Evolutionary conservation across 2,888 invertebrate species (phyloP), one percentile per base, ranked within the genome.

Genomic region (Tubulanus polymorphus): DNA sequence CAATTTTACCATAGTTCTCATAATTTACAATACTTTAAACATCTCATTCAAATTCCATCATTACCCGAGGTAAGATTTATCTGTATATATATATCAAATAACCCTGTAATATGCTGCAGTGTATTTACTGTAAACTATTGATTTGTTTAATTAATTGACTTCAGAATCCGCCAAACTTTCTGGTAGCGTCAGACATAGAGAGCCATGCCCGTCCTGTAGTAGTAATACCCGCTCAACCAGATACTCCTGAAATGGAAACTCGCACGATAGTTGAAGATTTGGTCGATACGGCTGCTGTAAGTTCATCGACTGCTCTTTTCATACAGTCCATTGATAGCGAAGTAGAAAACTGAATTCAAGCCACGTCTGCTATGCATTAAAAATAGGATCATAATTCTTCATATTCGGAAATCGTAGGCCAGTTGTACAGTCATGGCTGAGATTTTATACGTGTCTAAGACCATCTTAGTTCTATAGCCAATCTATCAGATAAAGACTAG

Each of bases 1-100:
- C 85, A 87, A 63, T 99, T 99, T 82, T 99, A 97, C 80, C 88
- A 90, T 72, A 91, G 88, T 74, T 90, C 94, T 12, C 88, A 90
- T 72, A 93, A 90, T 67, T 84, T 97, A 66, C 99, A 99, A 80
- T 99, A 99, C 83, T 99, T 97, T 81, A 91, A 93, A 73, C 91
- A 93, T 78, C 84, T 99, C 48, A 91, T 99, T 59, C 90, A 91
- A 53, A 88, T 97, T 65, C 96, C 97, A 2, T 85, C 88, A 37
- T 82, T 99, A 71, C 96, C 97, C 2, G 88, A 92, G 78, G 89
- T 89, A 80, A 74, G 78, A 68, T 55, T n/a, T n/a, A n/a, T n/a
- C n/a, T n/a, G n/a, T n/a, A n/a, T n/a, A n/a, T n/a, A n/a, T n/a
- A n/a, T n/a, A n/a, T n/a, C n/a, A n/a, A n/a, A n/a, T n/a, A n/a